Conservation (phyloP, 2,797 vertebrate species). For the Melanotaenia nigrans region DNA sequence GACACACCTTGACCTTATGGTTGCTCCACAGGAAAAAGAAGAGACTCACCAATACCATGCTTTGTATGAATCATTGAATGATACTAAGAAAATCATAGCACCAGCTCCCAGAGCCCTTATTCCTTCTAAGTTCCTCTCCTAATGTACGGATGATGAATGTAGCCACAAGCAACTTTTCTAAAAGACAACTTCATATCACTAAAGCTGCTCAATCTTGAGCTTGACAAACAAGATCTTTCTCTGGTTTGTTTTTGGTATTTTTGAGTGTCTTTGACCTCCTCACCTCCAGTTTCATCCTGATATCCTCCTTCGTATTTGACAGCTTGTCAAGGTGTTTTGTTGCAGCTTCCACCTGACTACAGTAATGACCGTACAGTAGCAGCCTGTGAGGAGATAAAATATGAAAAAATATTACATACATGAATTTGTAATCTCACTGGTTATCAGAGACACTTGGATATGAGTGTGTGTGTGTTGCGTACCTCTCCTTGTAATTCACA, state of each 20-base stretch:
- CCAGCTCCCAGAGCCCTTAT: background rate
- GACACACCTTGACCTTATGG: background rate
- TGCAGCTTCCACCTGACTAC: constrained; percentile 91
- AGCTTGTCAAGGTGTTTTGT: constrained; percentile 89
- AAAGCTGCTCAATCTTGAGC: background rate
- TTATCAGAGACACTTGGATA: background rate
- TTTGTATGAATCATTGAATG: background rate
- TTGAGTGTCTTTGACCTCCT: constrained; percentile 15
- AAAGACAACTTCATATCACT: background rate
- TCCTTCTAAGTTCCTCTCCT: background rate
- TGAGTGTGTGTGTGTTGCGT: background rate
- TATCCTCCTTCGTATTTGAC: constrained; percentile 81
- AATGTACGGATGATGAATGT: background rate
- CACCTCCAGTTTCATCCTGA: constrained; percentile 93
- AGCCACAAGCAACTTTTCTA: background rate
- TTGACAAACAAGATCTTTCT: background rate
- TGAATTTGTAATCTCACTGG: background rate
- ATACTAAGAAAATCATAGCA: background rate
- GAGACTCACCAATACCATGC: too few relatives aligned
- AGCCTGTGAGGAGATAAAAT: constrained; percentile 75
- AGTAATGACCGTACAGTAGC: constrained; percentile 90
- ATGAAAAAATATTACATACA: background rate
- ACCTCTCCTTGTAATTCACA: constrained; percentile 91
- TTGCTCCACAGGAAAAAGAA: background rate
- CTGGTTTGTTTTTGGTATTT: background rate